Percentiles rank a stretch among this genome's conserved stretches.
Conservation (phyloP, 2,888 invertebrate species). For the Dryobotodes eremita region DNA sequence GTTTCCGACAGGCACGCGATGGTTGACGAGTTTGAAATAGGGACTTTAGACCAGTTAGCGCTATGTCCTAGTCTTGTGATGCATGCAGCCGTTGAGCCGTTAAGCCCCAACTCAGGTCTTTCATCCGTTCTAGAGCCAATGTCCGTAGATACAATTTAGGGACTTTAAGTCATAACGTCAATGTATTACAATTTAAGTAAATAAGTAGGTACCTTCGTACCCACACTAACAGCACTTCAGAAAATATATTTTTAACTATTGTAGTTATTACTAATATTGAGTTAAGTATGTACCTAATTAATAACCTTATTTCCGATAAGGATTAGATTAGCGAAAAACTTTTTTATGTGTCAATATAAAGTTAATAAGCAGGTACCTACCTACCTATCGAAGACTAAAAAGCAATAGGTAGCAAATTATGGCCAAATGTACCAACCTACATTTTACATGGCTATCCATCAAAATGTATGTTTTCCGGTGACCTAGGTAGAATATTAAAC, state of each 20-base stretch:
- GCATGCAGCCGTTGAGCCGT: constrained; percentile 42
- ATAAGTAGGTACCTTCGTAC: neutral
- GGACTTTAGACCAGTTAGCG: constrained; percentile 35
- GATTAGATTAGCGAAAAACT: neutral
- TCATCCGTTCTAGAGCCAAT: neutral
- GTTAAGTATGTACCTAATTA: neutral
- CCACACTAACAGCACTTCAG: neutral
- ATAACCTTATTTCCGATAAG: neutral
- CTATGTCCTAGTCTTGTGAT: constrained; percentile 27
- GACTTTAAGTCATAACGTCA: neutral
- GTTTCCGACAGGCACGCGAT: constrained; percentile 52
- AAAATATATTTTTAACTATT: neutral
- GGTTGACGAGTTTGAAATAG: constrained; percentile 43
- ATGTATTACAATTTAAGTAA: neutral
- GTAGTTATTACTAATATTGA: neutral
- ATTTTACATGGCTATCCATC: neutral
- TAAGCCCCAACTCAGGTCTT: neutral
- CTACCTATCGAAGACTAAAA: neutral
- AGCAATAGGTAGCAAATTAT: neutral
- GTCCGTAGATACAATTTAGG: neutral
- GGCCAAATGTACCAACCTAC: neutral
- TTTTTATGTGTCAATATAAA: neutral
- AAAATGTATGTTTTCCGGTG: neutral
- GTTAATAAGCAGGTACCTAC: neutral
- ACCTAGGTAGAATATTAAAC: neutral